Evolutionary conservation across 1,140 invertebrate genomes (phyloP).

Genomic region (Phymastichus coffea): DNA sequence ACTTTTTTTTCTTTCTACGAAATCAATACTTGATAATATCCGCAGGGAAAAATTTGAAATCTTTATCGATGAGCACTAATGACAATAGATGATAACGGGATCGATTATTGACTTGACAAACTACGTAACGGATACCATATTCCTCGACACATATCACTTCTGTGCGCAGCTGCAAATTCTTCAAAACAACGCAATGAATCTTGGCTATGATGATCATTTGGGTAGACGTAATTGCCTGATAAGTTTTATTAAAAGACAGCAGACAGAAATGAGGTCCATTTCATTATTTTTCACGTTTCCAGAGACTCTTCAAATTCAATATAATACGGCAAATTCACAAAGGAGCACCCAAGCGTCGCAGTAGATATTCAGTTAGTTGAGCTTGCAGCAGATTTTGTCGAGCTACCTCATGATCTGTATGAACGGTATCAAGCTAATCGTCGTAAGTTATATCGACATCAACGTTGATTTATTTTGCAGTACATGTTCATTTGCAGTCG

Average conservation of each 20-base stretch:
- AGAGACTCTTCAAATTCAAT: too few relatives aligned
- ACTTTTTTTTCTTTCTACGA: too few relatives aligned
- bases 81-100: slow-evolving; percentile 11
- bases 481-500: not conserved
- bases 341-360: not conserved
- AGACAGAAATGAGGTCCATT: slow-evolving; percentile 4
- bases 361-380: not conserved
- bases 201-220: not conserved
- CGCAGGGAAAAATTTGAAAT: too few relatives aligned
- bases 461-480: too few relatives aligned
- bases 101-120: not conserved
- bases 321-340: too few relatives aligned
- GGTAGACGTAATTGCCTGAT: not conserved
- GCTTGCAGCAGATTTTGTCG: not conserved
- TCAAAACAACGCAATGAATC: slow-evolving; percentile 7
- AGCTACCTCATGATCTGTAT: not conserved
- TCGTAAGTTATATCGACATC: too few relatives aligned
- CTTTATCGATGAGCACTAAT: too few relatives aligned
- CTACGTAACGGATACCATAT: slow-evolving; percentile 5
- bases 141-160: slow-evolving; percentile 5
- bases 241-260: not conserved
- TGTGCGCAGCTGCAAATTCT: slow-evolving; percentile 19
- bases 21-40: too few relatives aligned
- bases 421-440: not conserved
- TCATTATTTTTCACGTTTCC: too few relatives aligned